Conservation (phyloP, 53 echinoderm and acorn worm genomes). For the Holothuria leucospilota region DNA sequence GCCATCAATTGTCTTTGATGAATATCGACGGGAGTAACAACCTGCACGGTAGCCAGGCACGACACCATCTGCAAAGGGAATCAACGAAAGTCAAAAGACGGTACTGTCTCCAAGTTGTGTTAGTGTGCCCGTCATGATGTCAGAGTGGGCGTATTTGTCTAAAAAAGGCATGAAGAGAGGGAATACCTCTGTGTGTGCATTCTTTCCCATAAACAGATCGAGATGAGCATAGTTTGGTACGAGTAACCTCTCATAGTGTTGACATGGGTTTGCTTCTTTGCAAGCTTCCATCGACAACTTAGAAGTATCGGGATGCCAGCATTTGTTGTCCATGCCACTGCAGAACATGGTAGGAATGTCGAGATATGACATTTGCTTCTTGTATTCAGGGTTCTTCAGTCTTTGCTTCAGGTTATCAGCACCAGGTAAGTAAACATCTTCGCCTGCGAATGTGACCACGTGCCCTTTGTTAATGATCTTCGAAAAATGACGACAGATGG, state of each 20-base stretch:
- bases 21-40: too few species aligned
- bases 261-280: constrained; percentile 51
- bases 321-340: constrained; percentile 69
- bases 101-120: constrained; percentile 48
- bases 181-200: constrained; percentile 63
- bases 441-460: constrained; percentile 54
- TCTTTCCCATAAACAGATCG: constrained; percentile 67
- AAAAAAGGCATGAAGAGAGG: constrained; percentile 74
- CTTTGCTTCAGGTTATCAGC: constrained; percentile 42
- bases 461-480: constrained; percentile 61
- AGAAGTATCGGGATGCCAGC: constrained; percentile 66
- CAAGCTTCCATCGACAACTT: constrained; percentile 54
- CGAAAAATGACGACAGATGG: constrained; percentile 57
- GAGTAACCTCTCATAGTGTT: constrained; percentile 65
- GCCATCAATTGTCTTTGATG: too few species aligned
- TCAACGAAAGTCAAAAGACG: constrained; percentile 17
- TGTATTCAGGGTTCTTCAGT: constrained; percentile 46
- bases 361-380: constrained; percentile 49
- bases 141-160: constrained; percentile 48
- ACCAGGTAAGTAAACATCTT: constrained; percentile 68
- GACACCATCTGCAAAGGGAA: too few species aligned
- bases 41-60: too few species aligned
- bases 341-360: constrained; percentile 75
- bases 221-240: constrained; percentile 64
- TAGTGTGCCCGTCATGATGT: constrained; percentile 33